Percentiles rank a stretch among this genome's conserved stretches.
Conservation (phyloP, 2,888 invertebrate species). For the Drosophila neonasuta region DNA sequence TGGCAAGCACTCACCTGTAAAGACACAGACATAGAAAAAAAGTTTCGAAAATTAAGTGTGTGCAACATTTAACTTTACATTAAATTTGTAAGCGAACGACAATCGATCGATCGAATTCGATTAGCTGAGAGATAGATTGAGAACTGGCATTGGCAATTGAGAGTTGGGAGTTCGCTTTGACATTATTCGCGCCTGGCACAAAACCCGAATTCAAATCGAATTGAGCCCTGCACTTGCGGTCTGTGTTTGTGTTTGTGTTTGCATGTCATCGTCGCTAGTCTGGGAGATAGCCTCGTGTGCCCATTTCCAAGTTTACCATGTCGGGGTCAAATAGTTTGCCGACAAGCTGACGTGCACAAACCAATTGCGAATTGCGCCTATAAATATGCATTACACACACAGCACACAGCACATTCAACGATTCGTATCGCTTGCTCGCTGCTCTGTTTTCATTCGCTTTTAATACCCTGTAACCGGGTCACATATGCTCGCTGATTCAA, state of each 20-base stretch:
- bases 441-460: background rate
- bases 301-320: conserved; percentile 74
- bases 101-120: conserved; percentile 43
- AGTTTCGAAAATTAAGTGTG: conserved; percentile 32
- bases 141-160: conserved; percentile 24
- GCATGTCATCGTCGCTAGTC: conserved; percentile 31
- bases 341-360: conserved; percentile 63
- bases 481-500: background rate
- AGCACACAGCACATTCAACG: conserved; percentile 7
- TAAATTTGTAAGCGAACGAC: conserved; percentile 27
- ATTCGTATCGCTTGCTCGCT: conserved; percentile 18
- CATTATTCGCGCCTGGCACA: conserved; percentile 53
- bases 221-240: background rate
- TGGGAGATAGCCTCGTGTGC: conserved; percentile 63
- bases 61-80: conserved; percentile 33
- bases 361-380: conserved; percentile 56
- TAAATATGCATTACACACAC: conserved; percentile 60
- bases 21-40: conserved; percentile 5
- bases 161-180: conserved; percentile 8
- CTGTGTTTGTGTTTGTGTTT: conserved; percentile 18
- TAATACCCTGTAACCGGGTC: conserved; percentile 7
- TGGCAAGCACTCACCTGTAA: conserved; percentile 66
- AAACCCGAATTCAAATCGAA: conserved; percentile 11
- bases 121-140: background rate
- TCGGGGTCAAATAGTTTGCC: conserved; percentile 72